phyloP scores from a whole-genome alignment of 2,113 vertebrate genomes.

The Pogona vitticeps region DNA sequence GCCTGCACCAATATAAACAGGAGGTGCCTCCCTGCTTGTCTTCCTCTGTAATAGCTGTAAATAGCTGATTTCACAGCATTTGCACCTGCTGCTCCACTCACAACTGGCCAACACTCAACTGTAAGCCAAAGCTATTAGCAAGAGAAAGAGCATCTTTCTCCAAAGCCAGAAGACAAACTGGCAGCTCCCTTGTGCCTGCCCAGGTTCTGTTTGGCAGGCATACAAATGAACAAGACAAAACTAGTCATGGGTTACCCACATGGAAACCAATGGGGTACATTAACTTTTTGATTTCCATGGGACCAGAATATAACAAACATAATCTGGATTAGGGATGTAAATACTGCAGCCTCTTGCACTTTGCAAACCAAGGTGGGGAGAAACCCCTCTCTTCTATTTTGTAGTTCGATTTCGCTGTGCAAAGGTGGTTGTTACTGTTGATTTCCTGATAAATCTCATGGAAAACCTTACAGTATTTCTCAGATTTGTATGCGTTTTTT shows the following conservation, averaged over 20 bases:
- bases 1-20: not conserved
- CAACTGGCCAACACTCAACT: conserved; percentile 5
- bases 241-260: not conserved
- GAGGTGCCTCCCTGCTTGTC: not conserved
- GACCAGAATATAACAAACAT: not conserved
- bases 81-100: not conserved
- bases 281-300: not conserved
- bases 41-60: not conserved
- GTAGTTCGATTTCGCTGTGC: too few species aligned
- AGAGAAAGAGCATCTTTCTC: not conserved
- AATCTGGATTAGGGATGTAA: not conserved
- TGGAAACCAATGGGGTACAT: not conserved
- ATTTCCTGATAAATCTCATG: too few species aligned
- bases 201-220: not conserved
- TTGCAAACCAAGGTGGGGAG: too few species aligned
- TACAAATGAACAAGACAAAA: not conserved
- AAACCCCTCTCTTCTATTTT: too few species aligned
- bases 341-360: too few species aligned
- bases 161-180: not conserved
- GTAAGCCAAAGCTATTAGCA: not conserved
- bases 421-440: too few species aligned
- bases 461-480: too few species aligned
- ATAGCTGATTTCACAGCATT: conserved; percentile 6
- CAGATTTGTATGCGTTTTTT: too few species aligned
- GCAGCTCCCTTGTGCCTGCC: not conserved